Evolutionary conservation across 2,888 invertebrate genomes (phyloP).

Genomic region (Cyaniris semiargus): DNA sequence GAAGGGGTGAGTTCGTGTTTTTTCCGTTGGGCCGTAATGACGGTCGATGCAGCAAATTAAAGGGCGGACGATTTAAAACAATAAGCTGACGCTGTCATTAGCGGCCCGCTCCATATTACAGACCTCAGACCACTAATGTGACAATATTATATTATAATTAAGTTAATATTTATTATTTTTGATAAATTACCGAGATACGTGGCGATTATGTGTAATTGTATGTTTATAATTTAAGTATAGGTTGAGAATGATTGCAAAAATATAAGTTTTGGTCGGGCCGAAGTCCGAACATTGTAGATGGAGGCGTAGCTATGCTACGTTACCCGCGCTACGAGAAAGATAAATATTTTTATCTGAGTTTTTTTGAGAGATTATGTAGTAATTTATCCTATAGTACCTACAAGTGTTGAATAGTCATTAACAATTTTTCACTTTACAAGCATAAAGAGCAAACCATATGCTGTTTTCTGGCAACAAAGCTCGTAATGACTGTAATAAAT

Average conservation of each 20-base stretch:
- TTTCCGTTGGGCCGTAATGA: slow-evolving; percentile 65
- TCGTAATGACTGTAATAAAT: slow-evolving; percentile 15
- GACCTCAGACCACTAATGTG: slow-evolving; percentile 67
- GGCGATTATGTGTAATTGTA: not conserved
- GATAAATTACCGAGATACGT: slow-evolving; percentile 43
- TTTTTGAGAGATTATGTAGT: too few species aligned
- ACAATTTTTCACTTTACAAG: not conserved
- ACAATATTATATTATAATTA: slow-evolving; percentile 68
- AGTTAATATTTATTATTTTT: slow-evolving; percentile 44
- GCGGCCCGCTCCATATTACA: slow-evolving; percentile 58
- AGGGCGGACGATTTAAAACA: slow-evolving; percentile 78
- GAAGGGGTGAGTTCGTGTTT: slow-evolving; percentile 70
- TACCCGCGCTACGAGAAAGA: not conserved
- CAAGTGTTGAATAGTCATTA: not conserved
- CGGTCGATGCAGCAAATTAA: slow-evolving; percentile 69
- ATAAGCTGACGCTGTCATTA: slow-evolving; percentile 72
- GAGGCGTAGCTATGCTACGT: not conserved
- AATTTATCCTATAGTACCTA: not conserved
- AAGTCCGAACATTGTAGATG: not conserved
- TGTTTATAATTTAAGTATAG: not conserved
- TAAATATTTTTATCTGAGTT: not conserved
- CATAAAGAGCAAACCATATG: not conserved
- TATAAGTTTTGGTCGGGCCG: not conserved
- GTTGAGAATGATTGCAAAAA: not conserved
- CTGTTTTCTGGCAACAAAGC: slow-evolving; percentile 4